These are phyloP conservation scores for Odobenus rosmarus DNA, from an alignment of 2,113 vertebrate genomes.

Conservation along the genomic window DNA sequence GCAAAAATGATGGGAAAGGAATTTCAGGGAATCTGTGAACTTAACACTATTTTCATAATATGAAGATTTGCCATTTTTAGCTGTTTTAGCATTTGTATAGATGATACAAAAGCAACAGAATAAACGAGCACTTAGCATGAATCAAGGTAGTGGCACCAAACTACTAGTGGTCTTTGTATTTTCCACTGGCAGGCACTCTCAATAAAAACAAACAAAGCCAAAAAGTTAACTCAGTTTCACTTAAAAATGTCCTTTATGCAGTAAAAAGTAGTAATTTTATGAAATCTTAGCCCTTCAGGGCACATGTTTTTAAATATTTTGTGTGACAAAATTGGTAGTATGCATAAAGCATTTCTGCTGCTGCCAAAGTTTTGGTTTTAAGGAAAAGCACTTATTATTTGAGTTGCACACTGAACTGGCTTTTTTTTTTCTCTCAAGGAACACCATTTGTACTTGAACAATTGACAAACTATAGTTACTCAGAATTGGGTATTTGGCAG, in stretches of 20 bases:
- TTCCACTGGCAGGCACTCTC: not conserved
- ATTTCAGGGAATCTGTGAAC: not conserved
- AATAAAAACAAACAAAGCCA: not conserved
- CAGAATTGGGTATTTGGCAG: not conserved
- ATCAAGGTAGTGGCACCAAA: not conserved
- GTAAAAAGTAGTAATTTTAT: not conserved
- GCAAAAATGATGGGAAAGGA: not conserved
- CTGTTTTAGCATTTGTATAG: not conserved
- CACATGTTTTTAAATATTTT: not conserved
- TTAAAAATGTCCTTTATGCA: not conserved
- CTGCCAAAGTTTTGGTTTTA: not conserved
- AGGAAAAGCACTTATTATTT: not conserved
- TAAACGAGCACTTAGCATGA: not conserved
- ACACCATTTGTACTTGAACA: not conserved
- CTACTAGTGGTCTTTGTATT: not conserved
- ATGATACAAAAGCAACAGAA: not conserved
- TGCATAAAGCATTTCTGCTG: not conserved
- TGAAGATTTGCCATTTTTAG: not conserved
- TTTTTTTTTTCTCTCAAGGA: not conserved
- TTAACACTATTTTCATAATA: conserved; percentile 4
- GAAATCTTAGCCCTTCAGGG: not conserved
- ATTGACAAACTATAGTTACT: not conserved
- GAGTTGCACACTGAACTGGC: not conserved
- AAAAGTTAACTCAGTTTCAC: not conserved
- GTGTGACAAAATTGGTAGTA: not conserved